Conservation (phyloP, 2,888 invertebrate genomes). For the Lutraria lutraria region DNA sequence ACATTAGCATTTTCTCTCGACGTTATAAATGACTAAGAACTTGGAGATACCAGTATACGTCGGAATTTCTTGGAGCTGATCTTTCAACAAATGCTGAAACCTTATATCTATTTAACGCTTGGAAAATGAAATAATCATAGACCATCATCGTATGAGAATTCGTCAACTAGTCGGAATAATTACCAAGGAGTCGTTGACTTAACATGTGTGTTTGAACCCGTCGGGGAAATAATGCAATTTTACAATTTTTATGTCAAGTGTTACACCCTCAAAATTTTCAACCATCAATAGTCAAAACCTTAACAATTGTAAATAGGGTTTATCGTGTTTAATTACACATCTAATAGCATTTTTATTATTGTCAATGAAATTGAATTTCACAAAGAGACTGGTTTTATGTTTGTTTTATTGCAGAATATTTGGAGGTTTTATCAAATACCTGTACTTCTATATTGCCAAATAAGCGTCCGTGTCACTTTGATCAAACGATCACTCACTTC, state of each 20-base stretch:
- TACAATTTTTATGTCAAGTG: constrained; percentile 29
- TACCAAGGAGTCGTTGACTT: background rate
- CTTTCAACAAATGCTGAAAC: background rate
- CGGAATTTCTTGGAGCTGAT: background rate
- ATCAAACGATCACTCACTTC: constrained; percentile 43
- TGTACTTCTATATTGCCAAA: constrained; percentile 40
- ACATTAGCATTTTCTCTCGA: background rate
- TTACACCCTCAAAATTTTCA: constrained; percentile 35
- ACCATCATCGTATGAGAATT: background rate
- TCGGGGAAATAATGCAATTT: background rate
- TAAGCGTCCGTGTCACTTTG: constrained; percentile 51
- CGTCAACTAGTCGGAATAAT: background rate
- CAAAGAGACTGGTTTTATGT: constrained; percentile 66
- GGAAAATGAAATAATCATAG: constrained; percentile 1
- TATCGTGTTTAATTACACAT: constrained; percentile 60
- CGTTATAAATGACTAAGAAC: background rate
- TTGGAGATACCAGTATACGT: background rate
- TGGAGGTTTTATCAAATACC: constrained; percentile 42
- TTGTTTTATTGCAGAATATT: constrained; percentile 61
- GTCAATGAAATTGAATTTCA: constrained; percentile 68
- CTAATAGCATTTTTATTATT: constrained; percentile 58
- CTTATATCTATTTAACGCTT: background rate
- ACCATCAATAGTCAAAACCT: constrained; percentile 36
- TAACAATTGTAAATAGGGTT: constrained; percentile 62
- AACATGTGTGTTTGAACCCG: background rate